A percentile compares a stretch with the other conserved stretches of the same genome.
These are phyloP conservation scores for Knipowitschia caucasica DNA, from an alignment of 2,797 vertebrate species.

Conservation along the genomic window DNA sequence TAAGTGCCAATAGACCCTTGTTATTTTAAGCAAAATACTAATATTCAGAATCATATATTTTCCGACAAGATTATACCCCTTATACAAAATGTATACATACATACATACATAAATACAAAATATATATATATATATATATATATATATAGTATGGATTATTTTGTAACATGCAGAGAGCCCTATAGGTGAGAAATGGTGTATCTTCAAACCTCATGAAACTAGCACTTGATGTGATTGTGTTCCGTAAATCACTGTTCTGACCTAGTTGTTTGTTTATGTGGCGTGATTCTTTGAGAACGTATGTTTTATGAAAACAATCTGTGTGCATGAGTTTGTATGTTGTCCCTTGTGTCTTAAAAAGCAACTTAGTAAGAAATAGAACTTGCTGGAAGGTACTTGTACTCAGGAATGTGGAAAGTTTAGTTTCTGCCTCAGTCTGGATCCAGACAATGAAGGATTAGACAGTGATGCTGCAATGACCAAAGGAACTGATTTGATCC, in stretches of 20 bases:
- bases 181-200: conserved; percentile 72
- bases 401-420: conserved; percentile 73
- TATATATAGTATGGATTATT: conserved; percentile 75
- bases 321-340: conserved; percentile 42
- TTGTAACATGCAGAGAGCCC: conserved; percentile 70
- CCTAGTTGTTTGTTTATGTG: conserved; percentile 65
- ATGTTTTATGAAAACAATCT: conserved; percentile 53
- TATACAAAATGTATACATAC: conserved; percentile 50
- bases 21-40: conserved; percentile 57
- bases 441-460: conserved; percentile 59
- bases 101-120: conserved; percentile 53
- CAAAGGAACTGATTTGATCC: conserved; percentile 38
- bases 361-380: conserved; percentile 70
- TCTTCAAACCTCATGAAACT: conserved; percentile 66
- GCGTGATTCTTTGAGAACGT: conserved; percentile 57
- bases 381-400: conserved; percentile 73
- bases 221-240: conserved; percentile 77
- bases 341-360: conserved; percentile 68
- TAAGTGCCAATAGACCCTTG: conserved; percentile 69
- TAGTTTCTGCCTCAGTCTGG: conserved; percentile 73
- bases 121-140: conserved; percentile 55
- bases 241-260: conserved; percentile 73
- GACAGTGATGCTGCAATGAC: conserved; percentile 55
- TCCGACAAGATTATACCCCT: conserved; percentile 67
- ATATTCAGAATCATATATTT: conserved; percentile 71